Evolutionary conservation across 2,888 invertebrate genomes (phyloP).

Genomic region (Sarcophaga rosellei): DNA sequence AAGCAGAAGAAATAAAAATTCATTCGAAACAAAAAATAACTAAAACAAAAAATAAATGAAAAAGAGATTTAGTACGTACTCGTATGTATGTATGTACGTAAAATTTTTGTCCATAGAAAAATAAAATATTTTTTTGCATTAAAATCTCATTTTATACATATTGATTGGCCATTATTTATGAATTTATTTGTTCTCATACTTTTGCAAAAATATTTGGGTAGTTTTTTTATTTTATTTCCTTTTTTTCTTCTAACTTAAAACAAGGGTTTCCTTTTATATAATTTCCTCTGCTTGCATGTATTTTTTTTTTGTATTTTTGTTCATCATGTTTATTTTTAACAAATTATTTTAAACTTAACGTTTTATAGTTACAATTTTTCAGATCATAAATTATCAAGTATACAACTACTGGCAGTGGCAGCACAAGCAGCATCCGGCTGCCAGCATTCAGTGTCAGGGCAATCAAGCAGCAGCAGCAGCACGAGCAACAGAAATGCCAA

Average conservation of each 20-base stretch:
- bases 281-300: no score
- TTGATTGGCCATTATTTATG: conserved; percentile 66
- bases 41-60: conserved; percentile 1
- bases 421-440: conserved; percentile 32
- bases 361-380: conserved; percentile 63
- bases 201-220: no score
- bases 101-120: conserved; percentile 33
- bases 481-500: conserved; percentile 8
- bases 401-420: conserved; percentile 57
- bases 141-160: conserved; percentile 67
- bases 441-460: conserved; percentile 6
- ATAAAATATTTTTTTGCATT: conserved; percentile 51
- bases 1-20: conserved; percentile 25
- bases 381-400: conserved; percentile 71
- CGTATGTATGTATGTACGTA: not conserved
- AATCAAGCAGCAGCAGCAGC: conserved; percentile 11
- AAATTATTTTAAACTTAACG: conserved; percentile 68
- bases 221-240: conserved; percentile 44
- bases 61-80: conserved; percentile 47
- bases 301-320: conserved; percentile 39
- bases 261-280: no score
- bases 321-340: conserved; percentile 49
- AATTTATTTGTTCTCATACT: conserved; percentile 53
- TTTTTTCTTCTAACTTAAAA: conserved; percentile 42
- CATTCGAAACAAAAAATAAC: not conserved